Evolutionary conservation across 2,797 vertebrate genomes (phyloP).

Genomic region (Myiotriccus ornatus): DNA sequence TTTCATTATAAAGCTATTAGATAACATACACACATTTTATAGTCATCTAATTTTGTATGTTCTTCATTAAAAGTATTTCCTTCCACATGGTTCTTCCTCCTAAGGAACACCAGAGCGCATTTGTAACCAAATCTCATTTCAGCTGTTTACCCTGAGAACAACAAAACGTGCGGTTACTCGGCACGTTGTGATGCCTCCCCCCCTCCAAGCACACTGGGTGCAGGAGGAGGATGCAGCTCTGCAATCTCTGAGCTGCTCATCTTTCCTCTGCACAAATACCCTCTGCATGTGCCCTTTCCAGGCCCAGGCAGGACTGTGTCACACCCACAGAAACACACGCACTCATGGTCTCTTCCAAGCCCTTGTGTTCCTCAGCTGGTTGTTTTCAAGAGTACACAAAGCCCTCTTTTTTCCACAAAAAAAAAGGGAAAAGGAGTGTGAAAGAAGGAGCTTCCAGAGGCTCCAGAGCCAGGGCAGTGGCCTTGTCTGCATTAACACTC

Average conservation of each 20-base stretch:
- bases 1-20: slow-evolving; percentile 3
- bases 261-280: not conserved
- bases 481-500: accelerated
- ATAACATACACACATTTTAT: not conserved
- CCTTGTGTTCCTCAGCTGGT: not conserved
- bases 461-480: not conserved
- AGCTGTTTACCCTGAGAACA: not conserved
- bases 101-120: not conserved
- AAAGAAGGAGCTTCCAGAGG: not conserved
- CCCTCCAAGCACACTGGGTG: accelerated
- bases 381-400: not conserved
- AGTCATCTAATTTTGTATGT: not conserved
- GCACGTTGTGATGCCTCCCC: not conserved
- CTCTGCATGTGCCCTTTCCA: not conserved
- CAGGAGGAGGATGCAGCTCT: not conserved
- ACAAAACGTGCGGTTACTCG: not conserved
- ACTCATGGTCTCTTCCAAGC: not conserved
- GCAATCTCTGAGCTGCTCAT: not conserved
- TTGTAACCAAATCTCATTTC: not conserved
- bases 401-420: not conserved
- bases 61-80: slow-evolving; percentile 6
- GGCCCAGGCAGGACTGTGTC: not conserved
- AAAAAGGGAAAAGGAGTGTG: accelerated
- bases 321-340: not conserved
- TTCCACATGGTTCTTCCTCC: not conserved